Base-by-base conservation (phyloP, 1,140 invertebrate species). In the Calliphora vicina region DNA sequence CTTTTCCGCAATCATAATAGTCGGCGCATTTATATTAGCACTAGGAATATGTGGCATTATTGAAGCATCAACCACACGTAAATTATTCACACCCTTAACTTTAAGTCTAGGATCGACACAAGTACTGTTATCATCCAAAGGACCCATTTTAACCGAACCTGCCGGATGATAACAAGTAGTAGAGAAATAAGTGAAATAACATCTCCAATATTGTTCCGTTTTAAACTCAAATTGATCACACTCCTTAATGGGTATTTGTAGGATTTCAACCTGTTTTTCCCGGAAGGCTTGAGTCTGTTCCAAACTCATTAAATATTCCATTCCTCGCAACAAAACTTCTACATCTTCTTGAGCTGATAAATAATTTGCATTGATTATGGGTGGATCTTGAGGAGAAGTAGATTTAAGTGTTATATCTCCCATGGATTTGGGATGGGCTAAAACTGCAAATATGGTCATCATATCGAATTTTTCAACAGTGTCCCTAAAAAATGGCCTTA, bases 1-100 rank as follows among this genome's bases (percentile, higher is more conserved):
- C 88, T 96, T 96, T 88, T 97, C 96, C 0, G 93, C 96, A n/a
- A 97, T 95, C 96, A 97, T 97, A 25, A 97, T 96, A 0, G 93
- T 92, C 0, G 96, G 95, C 0, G 95, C 96, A 86, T 97, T 97
- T 0, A 96, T 97, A 84, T 97, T 97, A 0, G 95, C 96, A 81
- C 95, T 96, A 0, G 96, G 94, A 43, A 96, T 90, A 84, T 93
- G 95, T 0, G 96, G 96, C 95, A 97, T 90, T 6, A 97, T 95
- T 78, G 95, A 96, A 0, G 95, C 96, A 87, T 97, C 96, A 17
- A 96, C 94, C 0, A 97, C 96, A 6, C 96, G 91, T 5, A 97
- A 88, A 6, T 93, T 92, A 1, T 88, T 86, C 0, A 96, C 89
- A 0, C 94, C 94, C 82, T 93, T 91, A 1, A 97, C 94, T 45